Evolutionary conservation across 2,113 vertebrate species (phyloP).

Genomic region (Tupaia chinensis): DNA sequence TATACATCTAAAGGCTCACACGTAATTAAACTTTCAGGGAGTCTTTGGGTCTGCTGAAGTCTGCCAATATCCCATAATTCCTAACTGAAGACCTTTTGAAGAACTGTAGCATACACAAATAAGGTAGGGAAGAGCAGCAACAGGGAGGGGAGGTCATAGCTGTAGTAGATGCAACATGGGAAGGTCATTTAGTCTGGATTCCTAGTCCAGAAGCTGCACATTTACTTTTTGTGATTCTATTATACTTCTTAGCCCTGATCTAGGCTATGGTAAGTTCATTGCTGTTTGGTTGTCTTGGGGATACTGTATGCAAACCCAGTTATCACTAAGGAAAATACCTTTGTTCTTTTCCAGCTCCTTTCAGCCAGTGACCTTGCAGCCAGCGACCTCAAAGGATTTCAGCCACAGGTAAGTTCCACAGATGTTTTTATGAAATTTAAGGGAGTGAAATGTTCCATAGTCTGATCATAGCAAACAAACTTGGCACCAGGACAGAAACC

Average conservation of each 20-base stretch:
- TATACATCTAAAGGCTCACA: neutral
- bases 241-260: neutral
- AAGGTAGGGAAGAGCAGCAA: neutral
- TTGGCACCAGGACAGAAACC: neutral
- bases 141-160: neutral
- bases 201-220: neutral
- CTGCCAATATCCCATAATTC: too few relatives aligned
- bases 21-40: neutral
- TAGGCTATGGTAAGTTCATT: neutral
- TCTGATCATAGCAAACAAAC: neutral
- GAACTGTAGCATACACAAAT: neutral
- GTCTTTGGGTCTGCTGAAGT: neutral
- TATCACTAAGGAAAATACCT: constrained; percentile 52
- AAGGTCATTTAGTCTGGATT: neutral
- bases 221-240: neutral
- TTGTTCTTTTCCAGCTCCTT: constrained; percentile 78
- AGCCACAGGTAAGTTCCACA: constrained; percentile 79
- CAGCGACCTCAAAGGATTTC: constrained; percentile 84
- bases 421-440: neutral
- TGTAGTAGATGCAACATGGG: too few relatives aligned
- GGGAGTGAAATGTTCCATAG: neutral
- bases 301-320: neutral
- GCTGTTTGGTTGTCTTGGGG: neutral
- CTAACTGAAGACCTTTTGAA: neutral
- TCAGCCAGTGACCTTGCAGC: constrained; percentile 79